Base-by-base conservation (phyloP, 2,888 invertebrate genomes). In the Coelopa pilipes region DNA sequence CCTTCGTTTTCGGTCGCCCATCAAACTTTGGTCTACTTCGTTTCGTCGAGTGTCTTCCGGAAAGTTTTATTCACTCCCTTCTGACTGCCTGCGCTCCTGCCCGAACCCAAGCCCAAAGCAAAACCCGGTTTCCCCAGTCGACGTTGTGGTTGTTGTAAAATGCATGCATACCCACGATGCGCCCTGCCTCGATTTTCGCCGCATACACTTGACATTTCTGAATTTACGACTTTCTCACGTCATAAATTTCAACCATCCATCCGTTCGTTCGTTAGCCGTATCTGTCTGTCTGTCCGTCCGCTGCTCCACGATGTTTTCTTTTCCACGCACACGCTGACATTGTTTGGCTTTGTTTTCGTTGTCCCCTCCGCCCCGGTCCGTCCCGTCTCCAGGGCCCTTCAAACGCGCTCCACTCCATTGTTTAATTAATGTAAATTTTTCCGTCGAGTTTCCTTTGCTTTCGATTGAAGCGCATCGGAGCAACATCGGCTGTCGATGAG, bases 151-250 rank as follows among this genome's bases (percentile, higher is more conserved):
- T 34, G 4, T 34, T 34, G 34, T 34, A 34, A 34, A 34, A 34
- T 34, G 34, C 34, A 34, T 34, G 2, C 34, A 34, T 34, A 34
- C 34, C 34, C 34, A 34, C 34, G 34, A 34, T 34, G 34, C 34
- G 34, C 34, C 34, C 7, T 83, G 85, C 83, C 81, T 82, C 79
- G 76, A 15, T 34, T 66, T 34, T 11, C 2, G 21, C 57, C 24
- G 24, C 57, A 59, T 21, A 59, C 57, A n/a, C 50, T 46, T 73
- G 73, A 73, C 69, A 73, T 73, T 69, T 70, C 46, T 55, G 71
- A 76, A 77, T 76, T 76, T 78, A 78, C 74, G 76, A 76, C 73
- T 75, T 76, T 78, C 78, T 78, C 78, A 78, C 78, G 78, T 75
- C 34, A 65, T 65, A 71, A 70, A 65, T 62, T 15, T n/a, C 34